These are phyloP conservation scores for Leptinotarsa undecemlineata DNA, from an alignment of 1,140 invertebrate genomes.

Conservation along the genomic window DNA sequence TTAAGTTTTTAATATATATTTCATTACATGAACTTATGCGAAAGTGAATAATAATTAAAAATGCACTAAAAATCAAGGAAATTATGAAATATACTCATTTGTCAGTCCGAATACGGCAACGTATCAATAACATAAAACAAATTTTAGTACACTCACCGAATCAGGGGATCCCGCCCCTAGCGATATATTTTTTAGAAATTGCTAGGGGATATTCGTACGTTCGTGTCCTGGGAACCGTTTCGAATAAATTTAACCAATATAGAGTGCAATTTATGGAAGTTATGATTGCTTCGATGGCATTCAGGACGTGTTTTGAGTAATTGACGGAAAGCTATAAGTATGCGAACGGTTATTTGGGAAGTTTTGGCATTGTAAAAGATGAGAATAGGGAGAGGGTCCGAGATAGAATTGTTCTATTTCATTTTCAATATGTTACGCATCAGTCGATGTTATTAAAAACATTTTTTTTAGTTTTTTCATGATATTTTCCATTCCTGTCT, in stretches of 20 bases:
- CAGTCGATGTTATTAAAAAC: too few species aligned
- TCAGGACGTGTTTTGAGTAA: slow-evolving; percentile 5
- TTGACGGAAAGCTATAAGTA: background rate
- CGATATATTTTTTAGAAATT: background rate
- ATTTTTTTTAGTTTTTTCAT: too few species aligned
- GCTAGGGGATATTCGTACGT: slow-evolving; percentile 2
- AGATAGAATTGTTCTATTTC: background rate
- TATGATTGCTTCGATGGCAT: slow-evolving; percentile 5
- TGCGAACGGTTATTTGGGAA: background rate
- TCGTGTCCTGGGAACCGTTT: background rate
- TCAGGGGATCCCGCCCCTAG: slow-evolving; percentile 6
- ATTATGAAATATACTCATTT: background rate
- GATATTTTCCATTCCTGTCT: too few species aligned
- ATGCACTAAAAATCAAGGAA: background rate
- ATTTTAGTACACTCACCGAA: background rate
- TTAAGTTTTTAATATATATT: too few species aligned
- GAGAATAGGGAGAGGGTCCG: background rate
- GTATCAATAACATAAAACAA: background rate
- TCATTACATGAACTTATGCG: too few species aligned
- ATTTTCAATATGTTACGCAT: too few species aligned
- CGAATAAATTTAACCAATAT: slow-evolving; percentile 6
- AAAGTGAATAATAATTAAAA: too few species aligned
- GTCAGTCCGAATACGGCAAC: background rate
- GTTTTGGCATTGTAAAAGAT: background rate
- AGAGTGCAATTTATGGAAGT: slow-evolving; percentile 4